Evolutionary conservation across 2,797 vertebrate genomes (phyloP), one percentile per base, ranked within the genome.

Genomic region (Cirrhinus mrigala): DNA sequence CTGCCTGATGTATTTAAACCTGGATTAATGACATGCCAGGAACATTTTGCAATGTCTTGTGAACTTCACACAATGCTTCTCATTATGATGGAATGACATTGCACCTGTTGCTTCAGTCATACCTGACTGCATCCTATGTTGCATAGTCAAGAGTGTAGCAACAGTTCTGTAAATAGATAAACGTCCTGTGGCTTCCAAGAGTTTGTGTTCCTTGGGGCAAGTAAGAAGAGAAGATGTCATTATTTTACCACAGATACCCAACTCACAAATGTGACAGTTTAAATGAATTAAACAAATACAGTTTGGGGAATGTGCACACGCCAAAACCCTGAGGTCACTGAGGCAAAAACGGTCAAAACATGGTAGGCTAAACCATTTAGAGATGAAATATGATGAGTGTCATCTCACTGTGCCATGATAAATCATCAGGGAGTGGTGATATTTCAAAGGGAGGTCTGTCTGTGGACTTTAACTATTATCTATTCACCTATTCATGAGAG

Each of bases 61-160:
- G 54, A 79, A 80, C 77, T 80, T 62, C 8, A 16, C 54, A 62
- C 62, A 73, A 62, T 40, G 76, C 40, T 40, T 54, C 64, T 85
- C 54, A 62, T 80, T 80, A 74, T 54, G 22, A 9, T 52, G 56
- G 22, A 85, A 48, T 54, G 54, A 62, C 40, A 80, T 52, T 20
- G 22, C 83, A 85, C 83, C 77, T 85, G 76, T 79, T 80, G 77
- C n/a, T 85, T 64, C 16, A 79, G 50, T 85, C 56, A 85, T 71
- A 85, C 83, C 77, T 80, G 54, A 52, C 62, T 71, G 54, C 54
- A 56, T 84, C 74, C 74, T 84, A 46, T 60, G 40, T n/a, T 69
- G 64, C 52, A 44, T 2, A 60, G 33, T 70, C 81, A 64, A 64
- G 27, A 75, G 58, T 75, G 81, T 73, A n/a, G 60, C 60, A 84